Base-by-base conservation (phyloP, 2,113 vertebrate genomes). In the Oostethus manadensis region DNA sequence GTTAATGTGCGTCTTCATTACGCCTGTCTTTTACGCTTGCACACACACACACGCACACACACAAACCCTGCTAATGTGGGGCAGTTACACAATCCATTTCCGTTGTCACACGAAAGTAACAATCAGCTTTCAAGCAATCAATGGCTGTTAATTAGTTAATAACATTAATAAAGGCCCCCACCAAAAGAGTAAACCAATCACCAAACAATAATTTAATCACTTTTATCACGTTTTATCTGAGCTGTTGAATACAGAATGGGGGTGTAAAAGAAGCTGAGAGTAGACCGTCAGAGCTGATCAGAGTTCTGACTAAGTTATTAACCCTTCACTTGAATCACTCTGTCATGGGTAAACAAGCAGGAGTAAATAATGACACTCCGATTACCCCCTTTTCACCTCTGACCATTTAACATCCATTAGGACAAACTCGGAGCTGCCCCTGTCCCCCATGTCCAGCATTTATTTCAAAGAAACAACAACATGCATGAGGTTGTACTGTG, bases 231-330 rank as follows among this genome's bases (percentile, higher is more conserved):
- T 61, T 66, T 64, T 51, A 48, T 78, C 33, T 66, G 56, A 48
- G 57, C 56, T 15, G 62, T 61, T 62, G 64, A 62, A 66, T 51
- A 54, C 44, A 29, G 17, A 70, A 45, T 26, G 13, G 55, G 48
- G 48, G 59, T 59, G 47, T 59, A 57, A 57, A 56, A 72, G 47
- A 35, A 38, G 60, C 60, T 61, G 62, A 70, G 20, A 62, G 59
- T 55, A 67, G 73, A 60, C 57, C 70, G 64, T 79, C 69, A 40
- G 60, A 62, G 74, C 64, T 70, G 79, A 78, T 84, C 79, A 67
- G 73, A 80, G 82, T 84, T 86, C 80, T 78, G 23, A 9, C 22
- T 65, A 69, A 81, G 78, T 85, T 86, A 86, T 89, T 87, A 88
- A 87, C 85, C 85, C 78, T 78, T 68, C 29, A 15, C 74, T 82